A percentile compares a stretch with the other conserved stretches of the same genome.
Evolutionary conservation across 2,888 invertebrate species (phyloP).

Genomic region (Biston betularia): DNA sequence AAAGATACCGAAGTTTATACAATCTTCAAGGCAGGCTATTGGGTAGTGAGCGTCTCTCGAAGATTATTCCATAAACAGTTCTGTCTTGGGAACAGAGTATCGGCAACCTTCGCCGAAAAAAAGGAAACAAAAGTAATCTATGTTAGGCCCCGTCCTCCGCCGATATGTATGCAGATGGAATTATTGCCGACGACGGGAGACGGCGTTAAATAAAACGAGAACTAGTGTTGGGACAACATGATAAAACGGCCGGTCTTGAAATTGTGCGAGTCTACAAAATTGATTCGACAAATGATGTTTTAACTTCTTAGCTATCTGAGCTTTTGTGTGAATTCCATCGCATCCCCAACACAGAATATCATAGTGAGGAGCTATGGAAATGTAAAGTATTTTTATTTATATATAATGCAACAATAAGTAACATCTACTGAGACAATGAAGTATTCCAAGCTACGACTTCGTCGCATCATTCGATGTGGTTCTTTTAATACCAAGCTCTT

Average conservation of each 20-base stretch:
- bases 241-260: conserved; percentile 13
- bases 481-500: no score
- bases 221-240: conserved; percentile 40
- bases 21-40: no score
- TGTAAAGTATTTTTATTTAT: no score
- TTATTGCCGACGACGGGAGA: conserved; percentile 62
- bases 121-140: conserved; percentile 48
- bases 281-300: not conserved
- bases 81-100: conserved; percentile 9
- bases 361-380: no score
- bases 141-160: conserved; percentile 47
- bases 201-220: conserved; percentile 70
- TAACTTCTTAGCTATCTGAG: no score
- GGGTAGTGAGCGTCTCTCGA: no score
- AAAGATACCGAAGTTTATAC: no score
- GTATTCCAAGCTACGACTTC: not conserved
- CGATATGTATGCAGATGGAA: conserved; percentile 75
- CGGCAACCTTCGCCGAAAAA: conserved; percentile 33
- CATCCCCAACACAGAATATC: no score
- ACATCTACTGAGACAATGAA: not conserved
- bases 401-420: not conserved
- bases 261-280: not conserved
- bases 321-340: no score
- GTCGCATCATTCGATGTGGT: no score
- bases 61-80: no score